These are phyloP conservation scores for Galeruca laticollis DNA, from an alignment of 2,888 invertebrate genomes.

Conservation along the genomic window DNA sequence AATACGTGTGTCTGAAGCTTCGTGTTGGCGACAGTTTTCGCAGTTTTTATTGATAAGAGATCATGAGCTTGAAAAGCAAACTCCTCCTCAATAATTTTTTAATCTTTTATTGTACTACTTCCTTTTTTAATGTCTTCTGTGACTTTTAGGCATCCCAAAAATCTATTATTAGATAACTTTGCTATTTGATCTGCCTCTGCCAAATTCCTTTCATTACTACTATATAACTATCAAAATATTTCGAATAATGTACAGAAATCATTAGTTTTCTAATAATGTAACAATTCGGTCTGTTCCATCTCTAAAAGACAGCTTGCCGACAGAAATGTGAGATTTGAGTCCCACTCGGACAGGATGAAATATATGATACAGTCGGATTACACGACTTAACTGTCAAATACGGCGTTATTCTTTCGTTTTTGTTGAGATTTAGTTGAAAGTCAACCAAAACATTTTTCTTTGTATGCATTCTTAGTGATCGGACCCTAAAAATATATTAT, in stretches of 20 bases:
- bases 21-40: too few relatives aligned
- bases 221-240: not conserved
- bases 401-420: constrained; percentile 38
- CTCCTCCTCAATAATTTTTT: too few relatives aligned
- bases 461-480: constrained; percentile 13
- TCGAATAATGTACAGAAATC: not conserved
- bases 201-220: not conserved
- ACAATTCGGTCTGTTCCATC: constrained; percentile 1
- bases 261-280: not conserved
- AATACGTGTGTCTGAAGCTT: too few relatives aligned
- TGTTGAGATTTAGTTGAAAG: constrained; percentile 31
- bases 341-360: constrained; percentile 40
- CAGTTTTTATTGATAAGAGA: too few relatives aligned
- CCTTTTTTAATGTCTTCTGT: too few relatives aligned
- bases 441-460: constrained; percentile 25
- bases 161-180: too few relatives aligned
- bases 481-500: not conserved
- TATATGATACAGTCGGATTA: constrained; percentile 49
- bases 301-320: constrained; percentile 5
- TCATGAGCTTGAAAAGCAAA: too few relatives aligned
- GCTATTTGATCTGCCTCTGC: too few relatives aligned
- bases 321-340: constrained; percentile 30
- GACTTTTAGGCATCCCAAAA: too few relatives aligned
- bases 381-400: constrained; percentile 48
- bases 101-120: too few relatives aligned